Evolutionary conservation across 2,113 vertebrate genomes (phyloP), one percentile per base, ranked within the genome.

Genomic region (Neodontobutis hainanensis): DNA sequence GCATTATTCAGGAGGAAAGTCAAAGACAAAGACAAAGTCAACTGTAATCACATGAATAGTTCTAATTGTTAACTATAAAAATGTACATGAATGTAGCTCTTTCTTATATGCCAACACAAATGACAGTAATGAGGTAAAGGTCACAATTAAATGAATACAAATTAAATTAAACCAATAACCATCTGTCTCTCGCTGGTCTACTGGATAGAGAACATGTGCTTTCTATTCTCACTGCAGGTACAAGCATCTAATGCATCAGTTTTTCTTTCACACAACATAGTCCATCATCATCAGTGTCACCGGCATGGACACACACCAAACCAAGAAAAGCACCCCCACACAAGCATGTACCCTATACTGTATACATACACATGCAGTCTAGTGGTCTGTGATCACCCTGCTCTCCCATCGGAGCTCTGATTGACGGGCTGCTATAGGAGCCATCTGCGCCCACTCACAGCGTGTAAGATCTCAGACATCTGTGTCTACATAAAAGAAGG

Each of bases 381-480:
- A 16, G 62, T 51, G 73, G 61, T 73, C 61, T 76, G 73, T 51
- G 74, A 73, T 75, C 73, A 70, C 59, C 32, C 38, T 67, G 75
- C 73, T 70, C 75, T 79, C 67, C 49, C 60, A 58, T 45, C 61
- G 78, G 45, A 64, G 81, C 65, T 63, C 65, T 86, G 90, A 87
- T 80, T 89, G 89, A 89, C 79, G 78, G 79, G 73, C 83, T 68
- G 83, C 75, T 88, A 85, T 88, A 84, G 84, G 70, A 85, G 85
- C 85, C 86, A 89, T 88, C 88, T 88, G 90, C 68, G 77, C 75
- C 77, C 69, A 72, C 79, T 85, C 81, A 46, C 68, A 69, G 34
- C 73, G 82, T 80, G 80, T 73, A 87, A 83, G 85, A 85, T 76
- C 81, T 68, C 67, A 73, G 86, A 90, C 90, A 88, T 89, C 85